phyloP scores from a whole-genome alignment of 2,113 vertebrate species.

The Sturnus vulgaris region DNA sequence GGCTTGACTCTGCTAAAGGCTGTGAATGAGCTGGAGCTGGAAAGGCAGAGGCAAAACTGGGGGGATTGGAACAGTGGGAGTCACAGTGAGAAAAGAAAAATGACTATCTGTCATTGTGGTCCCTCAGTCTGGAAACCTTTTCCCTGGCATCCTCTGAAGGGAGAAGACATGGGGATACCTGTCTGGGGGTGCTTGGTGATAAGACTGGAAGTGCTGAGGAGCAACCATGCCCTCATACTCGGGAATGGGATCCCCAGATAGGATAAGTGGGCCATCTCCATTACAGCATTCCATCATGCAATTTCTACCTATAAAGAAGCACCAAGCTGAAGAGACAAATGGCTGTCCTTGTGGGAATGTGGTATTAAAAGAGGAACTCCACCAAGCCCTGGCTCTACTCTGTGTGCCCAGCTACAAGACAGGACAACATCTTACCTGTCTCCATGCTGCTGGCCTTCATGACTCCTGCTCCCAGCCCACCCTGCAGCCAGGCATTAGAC shows the following conservation, averaged over 20 bases:
- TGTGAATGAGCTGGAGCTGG: neutral
- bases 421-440: neutral
- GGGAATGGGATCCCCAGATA: neutral
- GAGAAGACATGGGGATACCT: neutral
- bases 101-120: neutral
- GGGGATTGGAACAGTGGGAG: neutral
- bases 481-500: accelerated
- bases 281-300: neutral
- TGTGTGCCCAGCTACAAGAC: neutral
- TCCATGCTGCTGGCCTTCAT: neutral
- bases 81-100: neutral
- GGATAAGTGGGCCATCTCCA: neutral
- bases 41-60: neutral
- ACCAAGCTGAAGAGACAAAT: neutral
- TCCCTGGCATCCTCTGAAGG: neutral
- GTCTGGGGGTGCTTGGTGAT: neutral
- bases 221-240: neutral
- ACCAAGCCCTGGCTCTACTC: neutral
- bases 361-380: neutral
- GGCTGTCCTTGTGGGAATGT: neutral
- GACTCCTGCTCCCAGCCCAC: neutral
- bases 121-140: neutral
- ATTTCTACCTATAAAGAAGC: neutral
- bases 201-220: neutral
- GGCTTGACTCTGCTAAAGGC: neutral